Evolutionary conservation across 2,113 vertebrate species (phyloP).

Genomic region (Chrysemys picta): DNA sequence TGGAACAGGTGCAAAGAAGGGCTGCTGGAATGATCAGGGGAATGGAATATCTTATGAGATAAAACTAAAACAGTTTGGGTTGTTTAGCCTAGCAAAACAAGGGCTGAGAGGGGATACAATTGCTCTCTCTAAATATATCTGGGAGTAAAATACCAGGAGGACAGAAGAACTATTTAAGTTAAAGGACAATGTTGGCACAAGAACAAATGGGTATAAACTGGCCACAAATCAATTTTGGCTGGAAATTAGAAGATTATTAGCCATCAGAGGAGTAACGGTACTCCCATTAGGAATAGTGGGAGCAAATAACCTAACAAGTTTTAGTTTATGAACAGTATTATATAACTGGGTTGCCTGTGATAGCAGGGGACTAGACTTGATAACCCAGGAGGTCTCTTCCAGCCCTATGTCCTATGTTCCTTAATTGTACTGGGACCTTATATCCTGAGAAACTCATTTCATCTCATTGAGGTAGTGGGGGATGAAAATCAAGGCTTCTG

Average conservation of each 20-base stretch:
- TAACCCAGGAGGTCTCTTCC: no score
- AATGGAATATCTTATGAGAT: not conserved
- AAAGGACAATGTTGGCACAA: not conserved
- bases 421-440: not conserved
- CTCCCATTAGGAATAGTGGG: no score
- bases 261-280: no score
- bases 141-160: not conserved
- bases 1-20: not conserved
- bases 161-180: not conserved
- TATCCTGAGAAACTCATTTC: not conserved
- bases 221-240: not conserved
- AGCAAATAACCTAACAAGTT: no score
- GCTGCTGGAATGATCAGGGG: not conserved
- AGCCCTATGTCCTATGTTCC: not conserved
- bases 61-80: not conserved
- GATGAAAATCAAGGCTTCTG: not conserved
- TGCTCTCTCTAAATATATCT: not conserved
- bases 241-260: no score
- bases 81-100: not conserved
- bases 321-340: no score
- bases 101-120: not conserved
- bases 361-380: no score
- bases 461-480: not conserved
- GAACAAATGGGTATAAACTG: not conserved
- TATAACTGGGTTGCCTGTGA: no score